Evolutionary conservation across 1,140 invertebrate species (phyloP).

Genomic region (Magallana angulata): DNA sequence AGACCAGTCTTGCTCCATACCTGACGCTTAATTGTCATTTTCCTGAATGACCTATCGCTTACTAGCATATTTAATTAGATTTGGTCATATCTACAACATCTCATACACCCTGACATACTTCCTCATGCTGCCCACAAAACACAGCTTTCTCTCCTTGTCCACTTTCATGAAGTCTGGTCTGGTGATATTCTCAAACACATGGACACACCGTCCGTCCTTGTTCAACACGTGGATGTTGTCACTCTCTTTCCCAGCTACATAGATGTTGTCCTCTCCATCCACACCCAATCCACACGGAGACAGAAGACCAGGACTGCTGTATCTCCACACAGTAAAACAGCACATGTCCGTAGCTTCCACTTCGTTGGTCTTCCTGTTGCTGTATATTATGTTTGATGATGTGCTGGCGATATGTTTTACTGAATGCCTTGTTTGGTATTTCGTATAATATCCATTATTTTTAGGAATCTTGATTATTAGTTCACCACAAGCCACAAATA

Average conservation of each 20-base stretch:
- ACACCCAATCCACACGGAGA: neutral
- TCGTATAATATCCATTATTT: neutral
- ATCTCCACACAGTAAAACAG: neutral
- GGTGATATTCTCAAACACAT: neutral
- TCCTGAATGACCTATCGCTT: no score
- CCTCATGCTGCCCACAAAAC: neutral
- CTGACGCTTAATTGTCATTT: no score
- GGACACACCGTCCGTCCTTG: neutral
- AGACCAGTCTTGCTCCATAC: no score
- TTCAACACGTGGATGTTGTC: neutral
- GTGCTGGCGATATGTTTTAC: neutral
- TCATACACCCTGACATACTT: neutral
- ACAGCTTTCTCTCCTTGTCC: neutral
- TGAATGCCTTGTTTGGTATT: neutral
- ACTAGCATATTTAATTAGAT: no score
- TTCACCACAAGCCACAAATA: neutral
- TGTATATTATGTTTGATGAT: neutral
- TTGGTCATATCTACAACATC: no score
- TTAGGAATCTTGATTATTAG: neutral
- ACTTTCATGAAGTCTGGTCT: slow-evolving; percentile 7
- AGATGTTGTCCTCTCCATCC: neutral
- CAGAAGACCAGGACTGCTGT: neutral
- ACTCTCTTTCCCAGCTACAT: neutral
- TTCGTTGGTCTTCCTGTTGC: neutral
- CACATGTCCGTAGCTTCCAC: neutral